Conservation (phyloP, 2,797 vertebrate species). For the Sebastes glaucus region DNA sequence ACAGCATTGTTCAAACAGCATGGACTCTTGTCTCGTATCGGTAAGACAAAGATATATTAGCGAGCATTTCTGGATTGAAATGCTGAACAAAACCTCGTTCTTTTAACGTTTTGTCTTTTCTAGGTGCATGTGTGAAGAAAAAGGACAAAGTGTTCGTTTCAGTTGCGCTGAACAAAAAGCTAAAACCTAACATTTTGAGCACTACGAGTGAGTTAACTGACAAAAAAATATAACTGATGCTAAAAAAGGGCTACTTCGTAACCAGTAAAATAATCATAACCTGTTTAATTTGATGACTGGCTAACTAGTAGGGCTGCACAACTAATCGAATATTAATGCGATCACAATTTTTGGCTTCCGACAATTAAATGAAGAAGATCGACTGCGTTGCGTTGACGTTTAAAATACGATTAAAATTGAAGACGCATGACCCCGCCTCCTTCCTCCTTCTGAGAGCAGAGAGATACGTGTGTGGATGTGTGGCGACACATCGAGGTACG, state of each 20-base stretch:
- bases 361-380: too few relatives aligned
- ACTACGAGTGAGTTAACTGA: neutral
- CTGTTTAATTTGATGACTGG: neutral
- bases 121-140: slow-evolving; percentile 7
- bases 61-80: slow-evolving; percentile 70
- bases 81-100: slow-evolving; percentile 74
- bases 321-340: too few relatives aligned
- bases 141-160: neutral
- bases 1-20: slow-evolving; percentile 73
- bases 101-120: slow-evolving; percentile 31
- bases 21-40: slow-evolving; percentile 70
- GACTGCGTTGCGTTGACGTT: too few relatives aligned
- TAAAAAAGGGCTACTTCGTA: neutral
- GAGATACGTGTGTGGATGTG: too few relatives aligned
- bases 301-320: neutral
- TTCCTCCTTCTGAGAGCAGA: too few relatives aligned
- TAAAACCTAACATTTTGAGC: neutral
- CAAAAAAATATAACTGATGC: neutral
- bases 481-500: too few relatives aligned
- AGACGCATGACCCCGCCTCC: too few relatives aligned
- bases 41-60: slow-evolving; percentile 57
- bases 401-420: too few relatives aligned
- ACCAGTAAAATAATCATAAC: neutral
- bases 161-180: neutral
- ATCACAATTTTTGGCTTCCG: too few relatives aligned